Evolutionary conservation across 2,888 invertebrate genomes (phyloP), one percentile per base, ranked within the genome.

Genomic region (Dryococelus australis): DNA sequence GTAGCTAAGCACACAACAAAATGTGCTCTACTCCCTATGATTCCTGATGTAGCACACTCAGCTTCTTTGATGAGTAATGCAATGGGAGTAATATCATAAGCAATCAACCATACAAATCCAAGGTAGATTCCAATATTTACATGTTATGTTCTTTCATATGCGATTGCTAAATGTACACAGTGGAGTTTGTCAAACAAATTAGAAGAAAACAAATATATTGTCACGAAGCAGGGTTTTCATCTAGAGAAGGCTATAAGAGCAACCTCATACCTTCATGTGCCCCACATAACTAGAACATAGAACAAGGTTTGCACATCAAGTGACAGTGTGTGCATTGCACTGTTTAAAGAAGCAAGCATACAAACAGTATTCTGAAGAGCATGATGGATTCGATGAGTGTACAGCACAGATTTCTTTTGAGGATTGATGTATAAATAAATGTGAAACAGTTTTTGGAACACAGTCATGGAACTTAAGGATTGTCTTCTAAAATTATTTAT

Each of bases 251-350:
- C 85, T 27, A 27, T 27, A 47, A 43, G 83, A 43, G 83, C 83
- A 43, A 28, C 9, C n/a, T 83, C 83, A 43, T 43, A 43, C 83
- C 27, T 16, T 43, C 0, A 16, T 5, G 27, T 43, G 43, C 27
- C 83, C 6, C 83, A 83, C 83, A 83, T 83, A 43, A 83, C 28
- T 16, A 83, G 83, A n/a, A n/a, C n/a, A n/a, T n/a, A n/a, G n/a
- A 43, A 35, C 83, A 83, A 83, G 83, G 43, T 35, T 10, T 83
- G 83, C 83, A 65, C 65, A 65, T 65, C 65, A 65, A 65, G 65
- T 65, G 65, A 65, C 65, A 65, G 65, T 65, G 65, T 65, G 65
- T 20, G 65, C 65, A 65, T 65, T 65, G 65, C 24, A 65, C 65
- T 65, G 24, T 65, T 65, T 65, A 24, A 65, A 65, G 65, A 16